Conservation (phyloP, 2,797 vertebrate species). For the Monodelphis domestica region DNA sequence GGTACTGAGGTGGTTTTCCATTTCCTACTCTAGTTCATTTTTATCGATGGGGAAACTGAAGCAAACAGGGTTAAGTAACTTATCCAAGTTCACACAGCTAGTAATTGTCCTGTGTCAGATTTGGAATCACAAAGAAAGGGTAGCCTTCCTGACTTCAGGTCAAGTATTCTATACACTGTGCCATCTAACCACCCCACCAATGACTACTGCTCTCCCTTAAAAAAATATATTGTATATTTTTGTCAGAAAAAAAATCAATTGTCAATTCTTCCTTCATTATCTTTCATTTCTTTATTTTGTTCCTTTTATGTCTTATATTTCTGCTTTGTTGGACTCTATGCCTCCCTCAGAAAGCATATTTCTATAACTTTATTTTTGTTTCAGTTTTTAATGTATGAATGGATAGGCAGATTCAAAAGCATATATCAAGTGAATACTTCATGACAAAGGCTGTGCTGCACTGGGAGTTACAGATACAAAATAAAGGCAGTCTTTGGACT, state of each 20-base stretch:
- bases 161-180: neutral
- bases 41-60: neutral
- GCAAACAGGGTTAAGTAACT: neutral
- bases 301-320: neutral
- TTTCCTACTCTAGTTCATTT: neutral
- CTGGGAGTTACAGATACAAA: neutral
- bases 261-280: neutral
- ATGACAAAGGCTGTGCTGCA: neutral
- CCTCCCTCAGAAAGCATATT: neutral
- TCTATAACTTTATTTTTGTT: neutral
- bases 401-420: neutral
- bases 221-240: neutral
- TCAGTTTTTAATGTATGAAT: neutral
- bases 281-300: neutral
- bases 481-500: neutral
- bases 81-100: neutral
- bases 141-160: neutral
- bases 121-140: neutral
- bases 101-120: neutral
- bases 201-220: neutral
- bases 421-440: neutral
- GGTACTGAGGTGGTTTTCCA: neutral
- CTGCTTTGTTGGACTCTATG: neutral
- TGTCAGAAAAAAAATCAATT: neutral
- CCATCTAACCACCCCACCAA: neutral